Evolutionary conservation across 2,797 vertebrate species (phyloP).

Genomic region (Microchirus variegatus): DNA sequence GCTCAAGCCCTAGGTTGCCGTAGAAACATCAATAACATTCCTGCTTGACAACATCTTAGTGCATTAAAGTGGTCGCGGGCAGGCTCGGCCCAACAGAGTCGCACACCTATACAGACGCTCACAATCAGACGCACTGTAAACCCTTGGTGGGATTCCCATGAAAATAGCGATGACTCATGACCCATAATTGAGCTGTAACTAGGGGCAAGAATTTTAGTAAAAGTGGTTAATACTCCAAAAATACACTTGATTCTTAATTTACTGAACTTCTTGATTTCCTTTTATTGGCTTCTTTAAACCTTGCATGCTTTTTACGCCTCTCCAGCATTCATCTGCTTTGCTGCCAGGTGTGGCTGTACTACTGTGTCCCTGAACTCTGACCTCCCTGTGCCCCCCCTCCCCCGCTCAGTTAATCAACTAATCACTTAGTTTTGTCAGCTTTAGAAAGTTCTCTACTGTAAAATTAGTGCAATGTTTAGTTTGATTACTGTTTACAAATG

Average conservation of each 20-base stretch:
- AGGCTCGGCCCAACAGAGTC: conserved; percentile 51
- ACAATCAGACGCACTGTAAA: conserved; percentile 22
- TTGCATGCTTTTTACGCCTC: too few relatives aligned
- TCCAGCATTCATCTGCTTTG: not conserved
- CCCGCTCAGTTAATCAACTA: too few relatives aligned
- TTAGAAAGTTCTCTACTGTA: too few relatives aligned
- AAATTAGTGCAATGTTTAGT: too few relatives aligned
- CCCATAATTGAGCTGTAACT: too few relatives aligned
- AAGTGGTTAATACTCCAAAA: not conserved
- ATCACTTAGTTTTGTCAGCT: too few relatives aligned
- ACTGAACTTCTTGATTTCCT: too few relatives aligned
- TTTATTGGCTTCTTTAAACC: too few relatives aligned
- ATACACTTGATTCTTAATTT: too few relatives aligned
- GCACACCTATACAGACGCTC: conserved; percentile 23
- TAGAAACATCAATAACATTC: conserved; percentile 90
- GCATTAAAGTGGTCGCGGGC: conserved; percentile 81
- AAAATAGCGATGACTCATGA: conserved; percentile 36
- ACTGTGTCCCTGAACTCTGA: conserved; percentile 41
- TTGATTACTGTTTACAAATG: too few relatives aligned
- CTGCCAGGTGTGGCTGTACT: conserved; percentile 25
- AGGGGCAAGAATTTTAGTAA: too few relatives aligned
- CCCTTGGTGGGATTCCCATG: conserved; percentile 30
- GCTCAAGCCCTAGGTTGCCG: conserved; percentile 80
- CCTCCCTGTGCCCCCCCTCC: conserved; percentile 10
- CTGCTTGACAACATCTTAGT: conserved; percentile 84